A percentile compares a stretch with the other conserved stretches of the same genome.
These are phyloP conservation scores for Apogon hyalosoma DNA, from an alignment of 2,797 vertebrate genomes.

Conservation along the genomic window DNA sequence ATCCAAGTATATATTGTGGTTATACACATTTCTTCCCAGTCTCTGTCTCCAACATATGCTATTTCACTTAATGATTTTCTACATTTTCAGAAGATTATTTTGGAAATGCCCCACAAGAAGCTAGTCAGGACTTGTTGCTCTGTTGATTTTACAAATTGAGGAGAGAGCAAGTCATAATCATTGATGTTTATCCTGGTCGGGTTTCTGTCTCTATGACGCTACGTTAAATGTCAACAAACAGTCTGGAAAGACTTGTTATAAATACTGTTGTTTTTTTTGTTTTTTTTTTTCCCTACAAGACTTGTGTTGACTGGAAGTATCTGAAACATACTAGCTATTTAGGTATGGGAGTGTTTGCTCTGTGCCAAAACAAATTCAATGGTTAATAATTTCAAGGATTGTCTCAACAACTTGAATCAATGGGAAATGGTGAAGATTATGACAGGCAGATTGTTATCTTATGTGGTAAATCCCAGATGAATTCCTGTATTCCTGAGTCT, in stretches of 20 bases:
- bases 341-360: not conserved
- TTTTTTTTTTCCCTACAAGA: slow-evolving; percentile 1
- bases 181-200: slow-evolving; percentile 42
- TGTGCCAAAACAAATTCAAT: not conserved
- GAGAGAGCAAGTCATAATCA: slow-evolving; percentile 7
- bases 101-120: not conserved
- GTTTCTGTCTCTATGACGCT: slow-evolving; percentile 18
- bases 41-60: not conserved
- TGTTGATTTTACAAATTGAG: slow-evolving; percentile 34
- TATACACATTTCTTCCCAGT: not conserved
- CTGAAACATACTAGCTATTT: not conserved
- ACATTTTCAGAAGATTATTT: slow-evolving; percentile 2
- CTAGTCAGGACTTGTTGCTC: slow-evolving; percentile 5
- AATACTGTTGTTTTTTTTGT: not conserved
- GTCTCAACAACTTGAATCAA: slow-evolving; percentile 7
- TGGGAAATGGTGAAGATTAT: slow-evolving; percentile 30
- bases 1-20: not conserved
- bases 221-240: slow-evolving; percentile 24
- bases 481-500: slow-evolving; percentile 35
- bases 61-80: slow-evolving; percentile 3
- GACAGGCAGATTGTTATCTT: slow-evolving; percentile 49
- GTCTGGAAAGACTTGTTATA: slow-evolving; percentile 12
- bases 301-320: not conserved
- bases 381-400: slow-evolving; percentile 5
- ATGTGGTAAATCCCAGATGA: slow-evolving; percentile 36